Evolutionary conservation across 2,888 invertebrate genomes (phyloP), one percentile per base, ranked within the genome.

Genomic region (Drosophila rubida): DNA sequence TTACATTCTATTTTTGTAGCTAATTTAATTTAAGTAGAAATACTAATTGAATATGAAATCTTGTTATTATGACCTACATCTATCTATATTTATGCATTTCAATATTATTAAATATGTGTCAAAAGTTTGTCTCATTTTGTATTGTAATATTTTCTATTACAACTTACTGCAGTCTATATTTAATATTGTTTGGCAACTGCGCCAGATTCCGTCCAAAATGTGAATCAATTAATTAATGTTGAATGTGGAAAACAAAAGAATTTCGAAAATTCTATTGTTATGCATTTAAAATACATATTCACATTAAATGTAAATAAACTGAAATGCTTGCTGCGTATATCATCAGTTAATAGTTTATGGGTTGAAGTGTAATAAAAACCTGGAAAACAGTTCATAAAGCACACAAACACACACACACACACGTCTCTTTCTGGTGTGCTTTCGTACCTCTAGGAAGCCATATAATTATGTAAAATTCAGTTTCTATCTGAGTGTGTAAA

Each of bases 391-490:
- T 49, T 53, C 51, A 41, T 41, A 14, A 25, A 41, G 13, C 27
- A 39, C n/a, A n/a, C 25, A 7, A 11, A 8, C 19, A 25, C 25
- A 25, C 3, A 19, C 19, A 19, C 19, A 19, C 19, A 19, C 3
- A 19, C 19, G 19, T 25, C 1, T n/a, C 16, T 13, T 2, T 32
- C 13, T 22, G 1, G 4, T 4, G 3, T 14, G 19, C 9, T 30
- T 0, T 14, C 19, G n/a, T 9, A 19, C 11, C 0, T 11, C 14
- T 25, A 4, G 1, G 14, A 14, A 22, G 14, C n/a, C 14, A 4
- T 32, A 23, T 32, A 51, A 23, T 32, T 59, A 35, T 48, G 37
- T 39, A 2, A 13, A 57, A 27, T 37, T 35, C 22, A 19, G 39
- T n/a, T 37, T 11, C 23, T 14, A 11, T 25, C n/a, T n/a, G 32